Percentiles rank a stretch among this genome's conserved stretches.
These are phyloP conservation scores for Percina caprodes DNA, from an alignment of 2,113 vertebrate genomes.

Conservation along the genomic window DNA sequence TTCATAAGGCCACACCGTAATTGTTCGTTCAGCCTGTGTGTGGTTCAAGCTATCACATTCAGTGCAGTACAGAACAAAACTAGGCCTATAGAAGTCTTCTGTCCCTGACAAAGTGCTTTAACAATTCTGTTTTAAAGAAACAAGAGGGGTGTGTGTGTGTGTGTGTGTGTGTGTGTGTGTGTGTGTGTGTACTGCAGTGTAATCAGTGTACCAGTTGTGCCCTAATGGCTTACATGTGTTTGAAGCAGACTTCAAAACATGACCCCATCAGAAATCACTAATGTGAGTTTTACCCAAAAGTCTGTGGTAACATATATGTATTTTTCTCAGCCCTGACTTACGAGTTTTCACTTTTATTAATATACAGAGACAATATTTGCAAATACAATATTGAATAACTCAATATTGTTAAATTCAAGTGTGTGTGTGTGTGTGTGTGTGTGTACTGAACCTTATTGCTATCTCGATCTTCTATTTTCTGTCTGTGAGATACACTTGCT, in stretches of 20 bases:
- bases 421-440: constrained; percentile 24
- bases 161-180: constrained; percentile 21
- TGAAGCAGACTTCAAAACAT: constrained; percentile 68
- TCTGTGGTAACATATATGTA: background rate
- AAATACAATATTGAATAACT: background rate
- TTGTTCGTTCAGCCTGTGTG: background rate
- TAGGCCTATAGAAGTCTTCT: background rate
- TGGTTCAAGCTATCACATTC: background rate
- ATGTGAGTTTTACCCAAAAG: constrained; percentile 47
- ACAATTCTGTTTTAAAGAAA: constrained; percentile 52
- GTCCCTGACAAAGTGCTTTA: constrained; percentile 39
- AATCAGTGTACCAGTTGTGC: constrained; percentile 75
- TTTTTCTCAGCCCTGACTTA: background rate
- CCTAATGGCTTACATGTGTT: constrained; percentile 82
- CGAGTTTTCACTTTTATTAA: constrained; percentile 4
- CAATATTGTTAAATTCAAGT: background rate
- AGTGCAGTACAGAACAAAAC: background rate
- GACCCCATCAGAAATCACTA: constrained; percentile 53
- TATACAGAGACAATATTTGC: constrained; percentile 2
- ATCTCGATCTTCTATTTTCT: constrained; percentile 25
- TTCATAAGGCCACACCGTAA: background rate
- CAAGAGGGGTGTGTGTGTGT: constrained; percentile 12
- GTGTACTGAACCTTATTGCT: background rate
- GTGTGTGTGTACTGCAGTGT: constrained; percentile 29
- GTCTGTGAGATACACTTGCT: constrained; percentile 53